Conservation (phyloP, 2,888 invertebrate species). For the Actias luna region DNA sequence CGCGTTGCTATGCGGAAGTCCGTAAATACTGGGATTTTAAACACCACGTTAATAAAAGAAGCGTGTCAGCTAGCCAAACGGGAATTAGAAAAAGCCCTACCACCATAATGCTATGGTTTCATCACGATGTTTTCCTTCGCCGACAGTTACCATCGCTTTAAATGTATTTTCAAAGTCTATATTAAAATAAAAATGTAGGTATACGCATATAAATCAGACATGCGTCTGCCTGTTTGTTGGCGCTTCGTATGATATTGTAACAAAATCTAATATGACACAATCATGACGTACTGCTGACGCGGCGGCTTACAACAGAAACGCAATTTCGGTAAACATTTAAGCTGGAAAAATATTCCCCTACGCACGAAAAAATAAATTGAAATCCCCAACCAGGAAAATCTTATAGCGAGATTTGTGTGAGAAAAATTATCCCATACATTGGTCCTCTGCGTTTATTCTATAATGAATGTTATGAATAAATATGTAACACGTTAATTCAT, state of each 20-base stretch:
- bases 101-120: too few species aligned
- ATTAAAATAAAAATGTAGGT: neutral
- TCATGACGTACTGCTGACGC: conserved; percentile 23
- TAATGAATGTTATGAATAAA: too few species aligned
- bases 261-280: conserved; percentile 16
- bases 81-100: too few species aligned
- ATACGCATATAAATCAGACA: neutral
- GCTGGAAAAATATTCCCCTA: conserved; percentile 22
- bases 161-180: neutral
- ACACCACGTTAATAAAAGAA: too few species aligned
- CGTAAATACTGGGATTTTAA: too few species aligned
- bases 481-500: too few species aligned
- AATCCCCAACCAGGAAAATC: conserved; percentile 10
- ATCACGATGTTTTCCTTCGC: too few species aligned
- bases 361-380: conserved; percentile 10
- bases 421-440: neutral
- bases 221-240: neutral
- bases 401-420: neutral
- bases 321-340: conserved; percentile 30
- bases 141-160: too few species aligned
- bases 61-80: too few species aligned
- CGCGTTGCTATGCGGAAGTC: too few species aligned
- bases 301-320: conserved; percentile 24
- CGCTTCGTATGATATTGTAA: neutral
- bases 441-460: too few species aligned